Percentiles rank a stretch among this genome's conserved stretches.
phyloP scores from a whole-genome alignment of 1,140 invertebrate species.

The Procambarus clarkii region DNA sequence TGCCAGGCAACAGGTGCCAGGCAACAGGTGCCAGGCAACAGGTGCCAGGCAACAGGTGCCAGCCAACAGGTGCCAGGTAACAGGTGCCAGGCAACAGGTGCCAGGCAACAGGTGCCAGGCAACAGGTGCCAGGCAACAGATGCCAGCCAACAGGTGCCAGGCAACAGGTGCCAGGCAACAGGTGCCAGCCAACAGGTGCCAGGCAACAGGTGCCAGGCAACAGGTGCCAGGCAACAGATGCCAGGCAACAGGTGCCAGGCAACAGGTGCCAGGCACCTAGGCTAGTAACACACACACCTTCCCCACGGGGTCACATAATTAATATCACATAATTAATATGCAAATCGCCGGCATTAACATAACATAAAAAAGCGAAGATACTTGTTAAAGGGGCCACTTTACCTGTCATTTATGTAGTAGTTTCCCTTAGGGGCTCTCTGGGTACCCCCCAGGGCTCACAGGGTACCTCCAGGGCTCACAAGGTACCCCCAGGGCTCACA shows the following conservation, averaged over 20 bases:
- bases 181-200: too few relatives aligned
- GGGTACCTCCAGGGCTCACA: too few relatives aligned
- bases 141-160: not conserved
- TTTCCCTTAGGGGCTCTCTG: not conserved
- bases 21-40: too few relatives aligned
- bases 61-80: too few relatives aligned
- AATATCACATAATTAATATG: conserved; percentile 2
- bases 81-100: too few relatives aligned
- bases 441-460: not conserved
- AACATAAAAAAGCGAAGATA: not conserved
- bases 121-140: not conserved
- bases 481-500: too few relatives aligned
- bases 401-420: conserved; percentile 2
- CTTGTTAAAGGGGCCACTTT: not conserved
- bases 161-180: not conserved
- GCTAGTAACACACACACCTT: not conserved
- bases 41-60: too few relatives aligned
- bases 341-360: not conserved
- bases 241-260: too few relatives aligned
- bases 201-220: too few relatives aligned
- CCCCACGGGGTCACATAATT: not conserved
- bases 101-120: too few relatives aligned
- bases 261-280: not conserved
- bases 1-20: too few relatives aligned
- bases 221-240: too few relatives aligned